Conservation (phyloP, 2,888 invertebrate species). For the Seladonia tumulorum region DNA sequence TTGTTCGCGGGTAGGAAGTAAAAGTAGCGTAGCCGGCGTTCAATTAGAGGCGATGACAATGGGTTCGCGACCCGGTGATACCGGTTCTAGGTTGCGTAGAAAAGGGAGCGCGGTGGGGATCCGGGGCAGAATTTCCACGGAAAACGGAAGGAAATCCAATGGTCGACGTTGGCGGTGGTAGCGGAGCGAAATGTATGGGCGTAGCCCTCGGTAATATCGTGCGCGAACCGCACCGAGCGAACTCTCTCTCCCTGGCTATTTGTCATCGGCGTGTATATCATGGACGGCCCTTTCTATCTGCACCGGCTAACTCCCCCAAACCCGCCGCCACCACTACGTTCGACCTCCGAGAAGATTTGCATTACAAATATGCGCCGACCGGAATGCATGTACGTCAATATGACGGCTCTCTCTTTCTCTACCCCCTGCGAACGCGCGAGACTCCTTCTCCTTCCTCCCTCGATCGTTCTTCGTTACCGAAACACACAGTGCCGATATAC, state of each 20-base stretch:
- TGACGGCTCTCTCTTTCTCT: slow-evolving; percentile 63
- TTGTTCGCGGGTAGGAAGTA: neutral
- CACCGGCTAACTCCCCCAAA: slow-evolving; percentile 61
- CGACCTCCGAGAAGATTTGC: slow-evolving; percentile 78
- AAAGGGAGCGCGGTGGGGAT: slow-evolving; percentile 29
- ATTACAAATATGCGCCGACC: slow-evolving; percentile 79
- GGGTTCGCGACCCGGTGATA: slow-evolving; percentile 45
- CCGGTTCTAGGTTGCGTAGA: slow-evolving; percentile 39
- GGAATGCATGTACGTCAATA: slow-evolving; percentile 76
- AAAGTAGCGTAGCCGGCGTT: slow-evolving; percentile 32
- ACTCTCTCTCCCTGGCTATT: slow-evolving; percentile 73
- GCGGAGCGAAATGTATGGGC: slow-evolving; percentile 74
- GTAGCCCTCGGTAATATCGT: slow-evolving; percentile 73
- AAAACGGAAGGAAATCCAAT: slow-evolving; percentile 79
- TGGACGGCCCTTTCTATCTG: slow-evolving; percentile 72
- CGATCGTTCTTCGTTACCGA: slow-evolving; percentile 58
- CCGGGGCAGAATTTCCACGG: slow-evolving; percentile 66
- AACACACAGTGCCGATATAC: slow-evolving; percentile 58
- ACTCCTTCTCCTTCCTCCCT: slow-evolving; percentile 4
- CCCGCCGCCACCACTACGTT: slow-evolving; percentile 52
- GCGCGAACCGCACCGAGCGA: slow-evolving; percentile 68
- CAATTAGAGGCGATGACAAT: slow-evolving; percentile 68
- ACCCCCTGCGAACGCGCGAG: slow-evolving; percentile 15
- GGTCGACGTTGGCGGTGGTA: slow-evolving; percentile 68
- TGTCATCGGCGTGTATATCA: slow-evolving; percentile 77